Conservation (phyloP, 2,888 invertebrate species). For the Dolichomitus sp. region DNA sequence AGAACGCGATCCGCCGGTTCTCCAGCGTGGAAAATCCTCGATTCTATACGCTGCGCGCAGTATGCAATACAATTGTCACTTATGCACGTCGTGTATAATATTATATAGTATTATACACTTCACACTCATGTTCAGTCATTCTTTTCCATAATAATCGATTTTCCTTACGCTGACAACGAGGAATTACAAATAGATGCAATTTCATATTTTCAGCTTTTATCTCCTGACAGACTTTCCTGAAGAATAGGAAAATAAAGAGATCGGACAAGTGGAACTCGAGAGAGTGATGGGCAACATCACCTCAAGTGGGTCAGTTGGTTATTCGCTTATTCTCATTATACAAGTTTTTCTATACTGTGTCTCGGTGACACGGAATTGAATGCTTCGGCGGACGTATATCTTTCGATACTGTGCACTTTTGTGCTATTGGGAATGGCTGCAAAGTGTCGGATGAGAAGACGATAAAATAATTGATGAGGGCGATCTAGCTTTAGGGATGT, state of each 20-base stretch:
- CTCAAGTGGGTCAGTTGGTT: slow-evolving; percentile 66
- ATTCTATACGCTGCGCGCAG: slow-evolving; percentile 16
- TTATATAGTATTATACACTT: slow-evolving; percentile 24
- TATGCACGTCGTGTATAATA: slow-evolving; percentile 8
- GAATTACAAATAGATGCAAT: slow-evolving; percentile 55
- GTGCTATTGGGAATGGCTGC: background rate
- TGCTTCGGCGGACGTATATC: background rate
- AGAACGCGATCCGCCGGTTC: slow-evolving; percentile 13
- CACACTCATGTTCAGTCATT: background rate
- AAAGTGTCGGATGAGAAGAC: slow-evolving; percentile 18
- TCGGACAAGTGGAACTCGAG: slow-evolving; percentile 61
- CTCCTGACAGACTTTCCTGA: background rate
- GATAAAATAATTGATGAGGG: slow-evolving; percentile 6
- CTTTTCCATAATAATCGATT: slow-evolving; percentile 50
- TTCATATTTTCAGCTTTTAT: slow-evolving; percentile 27
- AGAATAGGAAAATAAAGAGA: slow-evolving; percentile 9
- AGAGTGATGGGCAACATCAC: slow-evolving; percentile 27
- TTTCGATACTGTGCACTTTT: slow-evolving; percentile 2
- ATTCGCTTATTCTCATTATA: slow-evolving; percentile 61
- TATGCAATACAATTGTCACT: slow-evolving; percentile 6
- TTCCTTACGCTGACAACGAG: slow-evolving; percentile 38
- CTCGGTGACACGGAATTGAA: slow-evolving; percentile 22
- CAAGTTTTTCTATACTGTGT: slow-evolving; percentile 12
- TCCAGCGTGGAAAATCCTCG: slow-evolving; percentile 39
- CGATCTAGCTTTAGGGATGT: background rate